Percentiles rank a stretch among this genome's conserved stretches.
Conservation (phyloP, 2,888 invertebrate genomes). For the Diadromus collaris region DNA sequence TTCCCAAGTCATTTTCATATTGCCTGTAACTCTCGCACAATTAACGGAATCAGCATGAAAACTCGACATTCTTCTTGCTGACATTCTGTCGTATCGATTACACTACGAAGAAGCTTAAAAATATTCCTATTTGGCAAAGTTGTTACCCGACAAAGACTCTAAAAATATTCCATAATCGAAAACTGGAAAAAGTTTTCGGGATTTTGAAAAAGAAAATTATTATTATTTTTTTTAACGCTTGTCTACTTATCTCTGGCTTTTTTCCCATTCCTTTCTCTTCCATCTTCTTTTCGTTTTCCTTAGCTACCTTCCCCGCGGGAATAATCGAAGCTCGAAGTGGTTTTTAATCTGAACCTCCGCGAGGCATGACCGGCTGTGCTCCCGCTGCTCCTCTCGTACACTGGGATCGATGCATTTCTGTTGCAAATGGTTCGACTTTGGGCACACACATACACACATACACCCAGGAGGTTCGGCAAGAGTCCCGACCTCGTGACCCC, state of each 20-base stretch:
- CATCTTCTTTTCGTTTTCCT: conserved; percentile 43
- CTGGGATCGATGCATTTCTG: conserved; percentile 50
- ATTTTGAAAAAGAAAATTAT: too few species aligned
- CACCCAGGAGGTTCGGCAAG: conserved; percentile 54
- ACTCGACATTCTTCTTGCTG: background rate
- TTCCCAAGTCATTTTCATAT: background rate
- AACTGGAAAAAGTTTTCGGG: background rate
- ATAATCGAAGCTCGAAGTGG: conserved; percentile 62
- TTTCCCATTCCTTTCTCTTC: conserved; percentile 1
- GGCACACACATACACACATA: conserved; percentile 16
- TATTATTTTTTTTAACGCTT: background rate
- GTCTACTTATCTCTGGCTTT: conserved; percentile 41
- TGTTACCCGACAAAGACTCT: background rate
- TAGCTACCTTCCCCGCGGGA: conserved; percentile 44
- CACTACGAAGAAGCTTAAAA: background rate
- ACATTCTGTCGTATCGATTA: background rate
- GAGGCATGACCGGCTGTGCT: conserved; percentile 24
- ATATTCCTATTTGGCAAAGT: background rate
- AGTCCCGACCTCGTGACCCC: conserved; percentile 56
- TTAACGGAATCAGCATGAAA: background rate
- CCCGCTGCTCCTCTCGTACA: conserved; percentile 39
- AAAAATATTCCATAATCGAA: background rate
- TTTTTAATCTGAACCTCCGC: conserved; percentile 58
- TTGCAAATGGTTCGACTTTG: conserved; percentile 33
- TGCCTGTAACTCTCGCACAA: too few species aligned